Conservation (phyloP, 2,888 invertebrate species). For the Tryphoninae sp. region DNA sequence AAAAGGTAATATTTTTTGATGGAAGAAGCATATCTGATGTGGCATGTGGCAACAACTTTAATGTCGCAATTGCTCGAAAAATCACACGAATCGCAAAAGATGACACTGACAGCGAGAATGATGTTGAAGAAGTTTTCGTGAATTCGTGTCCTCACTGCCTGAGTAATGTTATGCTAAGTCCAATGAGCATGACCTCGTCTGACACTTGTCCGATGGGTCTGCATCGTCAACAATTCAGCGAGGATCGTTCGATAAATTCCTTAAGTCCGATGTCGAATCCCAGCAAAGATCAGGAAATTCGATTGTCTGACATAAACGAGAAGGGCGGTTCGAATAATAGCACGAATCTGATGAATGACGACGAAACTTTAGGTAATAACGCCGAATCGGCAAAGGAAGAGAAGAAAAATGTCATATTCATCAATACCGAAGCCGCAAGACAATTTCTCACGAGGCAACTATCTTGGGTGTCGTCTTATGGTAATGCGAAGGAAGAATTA, state of each 20-base stretch:
- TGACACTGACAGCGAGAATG: slow-evolving; percentile 83
- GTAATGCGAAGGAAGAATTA: slow-evolving; percentile 85
- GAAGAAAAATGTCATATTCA: slow-evolving; percentile 86
- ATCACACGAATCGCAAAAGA: slow-evolving; percentile 82
- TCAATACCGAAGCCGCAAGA: slow-evolving; percentile 90
- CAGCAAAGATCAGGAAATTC: slow-evolving; percentile 83
- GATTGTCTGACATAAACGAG: slow-evolving; percentile 52
- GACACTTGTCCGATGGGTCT: slow-evolving; percentile 86
- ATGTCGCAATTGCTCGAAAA: slow-evolving; percentile 87
- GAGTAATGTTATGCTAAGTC: slow-evolving; percentile 72
- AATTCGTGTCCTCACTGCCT: slow-evolving; percentile 86
- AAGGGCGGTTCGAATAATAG: slow-evolving; percentile 53
- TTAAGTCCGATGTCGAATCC: slow-evolving; percentile 81
- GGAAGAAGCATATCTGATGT: slow-evolving; percentile 87
- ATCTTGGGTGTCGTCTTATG: slow-evolving; percentile 86
- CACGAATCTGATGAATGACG: slow-evolving; percentile 62
- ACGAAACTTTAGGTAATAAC: slow-evolving; percentile 57
- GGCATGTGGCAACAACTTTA: slow-evolving; percentile 90
- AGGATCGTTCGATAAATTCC: slow-evolving; percentile 83
- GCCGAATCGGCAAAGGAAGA: slow-evolving; percentile 75
- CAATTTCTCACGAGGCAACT: slow-evolving; percentile 89
- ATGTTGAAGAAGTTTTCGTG: slow-evolving; percentile 86
- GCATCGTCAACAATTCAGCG: slow-evolving; percentile 84
- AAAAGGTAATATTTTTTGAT: slow-evolving; percentile 87
- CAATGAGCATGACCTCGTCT: slow-evolving; percentile 83